Evolutionary conservation across 1,140 invertebrate species (phyloP).

Genomic region (Zaprionus kolodkinae): DNA sequence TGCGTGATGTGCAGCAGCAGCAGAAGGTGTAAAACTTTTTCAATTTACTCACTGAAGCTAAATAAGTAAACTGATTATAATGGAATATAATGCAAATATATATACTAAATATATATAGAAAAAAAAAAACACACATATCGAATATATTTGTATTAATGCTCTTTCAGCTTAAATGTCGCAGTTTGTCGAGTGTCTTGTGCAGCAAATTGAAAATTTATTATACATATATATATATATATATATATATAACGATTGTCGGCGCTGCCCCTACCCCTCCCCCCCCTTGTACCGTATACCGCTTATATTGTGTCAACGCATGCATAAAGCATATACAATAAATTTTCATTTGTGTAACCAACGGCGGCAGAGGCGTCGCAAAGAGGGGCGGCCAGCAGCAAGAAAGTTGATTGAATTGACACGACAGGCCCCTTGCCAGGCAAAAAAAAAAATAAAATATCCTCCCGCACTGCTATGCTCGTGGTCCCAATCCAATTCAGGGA

Average conservation of each 20-base stretch:
- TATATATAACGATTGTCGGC: not conserved
- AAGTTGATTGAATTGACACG: conserved; percentile 76
- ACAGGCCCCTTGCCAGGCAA: conserved; percentile 18
- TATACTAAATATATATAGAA: not conserved
- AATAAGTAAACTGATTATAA: not conserved
- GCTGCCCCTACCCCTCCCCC: not conserved
- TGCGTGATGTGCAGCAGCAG: conserved; percentile 18
- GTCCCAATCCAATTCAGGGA: conserved; percentile 36
- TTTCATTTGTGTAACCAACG: conserved; percentile 74
- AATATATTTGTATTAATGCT: conserved; percentile 31
- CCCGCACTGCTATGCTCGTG: not conserved
- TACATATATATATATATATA: no score
- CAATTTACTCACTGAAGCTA: conserved; percentile 39
- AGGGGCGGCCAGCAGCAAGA: conserved; percentile 24
- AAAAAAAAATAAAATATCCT: no score
- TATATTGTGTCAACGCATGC: conserved; percentile 67
- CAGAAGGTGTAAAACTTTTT: conserved; percentile 37
- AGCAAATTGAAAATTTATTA: conserved; percentile 58
- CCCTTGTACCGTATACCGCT: not conserved
- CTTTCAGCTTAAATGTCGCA: conserved; percentile 39
- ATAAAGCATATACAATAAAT: conserved; percentile 76
- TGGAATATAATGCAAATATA: not conserved
- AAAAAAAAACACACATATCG: not conserved
- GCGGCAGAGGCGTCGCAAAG: conserved; percentile 35
- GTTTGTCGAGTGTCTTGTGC: conserved; percentile 47